These are phyloP conservation scores for Junonia oenone DNA, from an alignment of 2,888 invertebrate genomes.

Conservation along the genomic window DNA sequence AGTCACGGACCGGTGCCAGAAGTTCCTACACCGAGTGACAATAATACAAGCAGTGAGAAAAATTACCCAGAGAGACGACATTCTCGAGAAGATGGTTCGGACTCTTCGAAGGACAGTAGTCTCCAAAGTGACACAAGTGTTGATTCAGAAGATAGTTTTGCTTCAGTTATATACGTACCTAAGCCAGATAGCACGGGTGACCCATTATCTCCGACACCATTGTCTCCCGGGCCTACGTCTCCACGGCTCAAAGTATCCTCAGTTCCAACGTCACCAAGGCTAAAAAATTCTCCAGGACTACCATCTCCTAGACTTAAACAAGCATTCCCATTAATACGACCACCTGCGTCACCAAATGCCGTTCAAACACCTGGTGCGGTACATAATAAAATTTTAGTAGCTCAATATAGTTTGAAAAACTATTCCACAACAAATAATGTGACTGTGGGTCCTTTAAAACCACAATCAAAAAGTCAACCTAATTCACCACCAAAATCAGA, in stretches of 20 bases:
- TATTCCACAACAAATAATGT: conserved; percentile 58
- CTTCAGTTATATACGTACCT: conserved; percentile 94
- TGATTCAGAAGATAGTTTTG: conserved; percentile 95
- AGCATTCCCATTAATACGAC: conserved; percentile 81
- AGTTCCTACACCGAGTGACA: conserved; percentile 68
- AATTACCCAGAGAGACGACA: conserved; percentile 83
- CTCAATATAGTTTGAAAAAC: conserved; percentile 78
- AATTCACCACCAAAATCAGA: conserved; percentile 72
- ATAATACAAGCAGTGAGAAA: conserved; percentile 65
- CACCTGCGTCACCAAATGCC: conserved; percentile 79
- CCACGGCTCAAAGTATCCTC: conserved; percentile 83
- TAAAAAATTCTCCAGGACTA: conserved; percentile 84
- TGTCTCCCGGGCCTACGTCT: conserved; percentile 82
- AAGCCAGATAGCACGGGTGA: conserved; percentile 84
- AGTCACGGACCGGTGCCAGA: conserved; percentile 75
- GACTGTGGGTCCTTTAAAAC: conserved; percentile 48
- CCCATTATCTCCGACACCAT: conserved; percentile 79
- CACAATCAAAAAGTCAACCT: conserved; percentile 70
- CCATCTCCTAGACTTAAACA: conserved; percentile 84
- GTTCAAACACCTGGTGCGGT: conserved; percentile 69
- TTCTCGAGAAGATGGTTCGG: conserved; percentile 92
- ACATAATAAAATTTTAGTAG: conserved; percentile 76
- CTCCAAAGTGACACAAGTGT: conserved; percentile 96
- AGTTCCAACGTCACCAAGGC: conserved; percentile 87
- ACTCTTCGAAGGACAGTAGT: conserved; percentile 92